Evolutionary conservation across 35 echinoderm and acorn worm species (phyloP).

Genomic region (Antedon bifida): DNA sequence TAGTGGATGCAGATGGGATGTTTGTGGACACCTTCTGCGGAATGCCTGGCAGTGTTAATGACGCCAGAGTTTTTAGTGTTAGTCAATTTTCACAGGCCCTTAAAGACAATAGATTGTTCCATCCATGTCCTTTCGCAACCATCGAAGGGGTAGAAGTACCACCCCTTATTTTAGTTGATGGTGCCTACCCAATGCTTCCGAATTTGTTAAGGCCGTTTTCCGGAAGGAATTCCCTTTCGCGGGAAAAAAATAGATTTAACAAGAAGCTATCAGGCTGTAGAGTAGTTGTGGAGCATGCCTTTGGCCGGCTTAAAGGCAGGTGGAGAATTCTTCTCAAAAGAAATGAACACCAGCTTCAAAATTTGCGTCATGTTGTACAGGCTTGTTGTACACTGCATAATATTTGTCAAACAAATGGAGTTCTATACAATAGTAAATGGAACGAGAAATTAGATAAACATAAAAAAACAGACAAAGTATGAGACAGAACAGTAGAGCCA

Average conservation of each 20-base stretch:
- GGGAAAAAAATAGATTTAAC: conserved; percentile 14
- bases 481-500: too few species aligned
- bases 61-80: background rate
- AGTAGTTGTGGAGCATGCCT: conserved; percentile 19
- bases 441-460: background rate
- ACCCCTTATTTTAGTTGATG: background rate
- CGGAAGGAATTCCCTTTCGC: background rate
- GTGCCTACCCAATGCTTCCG: background rate
- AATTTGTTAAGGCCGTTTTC: background rate
- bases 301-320: conserved; percentile 27
- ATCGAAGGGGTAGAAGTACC: background rate
- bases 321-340: conserved; percentile 8
- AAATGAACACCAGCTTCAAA: background rate
- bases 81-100: background rate
- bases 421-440: background rate
- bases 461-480: background rate
- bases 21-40: background rate
- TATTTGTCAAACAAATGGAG: background rate
- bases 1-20: background rate
- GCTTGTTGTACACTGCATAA: conserved; percentile 3
- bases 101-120: background rate
- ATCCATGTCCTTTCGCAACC: background rate
- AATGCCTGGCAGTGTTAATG: background rate
- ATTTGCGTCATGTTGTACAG: background rate
- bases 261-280: background rate